phyloP scores from a whole-genome alignment of 2,888 invertebrate species.

The Tinea pellionella region DNA sequence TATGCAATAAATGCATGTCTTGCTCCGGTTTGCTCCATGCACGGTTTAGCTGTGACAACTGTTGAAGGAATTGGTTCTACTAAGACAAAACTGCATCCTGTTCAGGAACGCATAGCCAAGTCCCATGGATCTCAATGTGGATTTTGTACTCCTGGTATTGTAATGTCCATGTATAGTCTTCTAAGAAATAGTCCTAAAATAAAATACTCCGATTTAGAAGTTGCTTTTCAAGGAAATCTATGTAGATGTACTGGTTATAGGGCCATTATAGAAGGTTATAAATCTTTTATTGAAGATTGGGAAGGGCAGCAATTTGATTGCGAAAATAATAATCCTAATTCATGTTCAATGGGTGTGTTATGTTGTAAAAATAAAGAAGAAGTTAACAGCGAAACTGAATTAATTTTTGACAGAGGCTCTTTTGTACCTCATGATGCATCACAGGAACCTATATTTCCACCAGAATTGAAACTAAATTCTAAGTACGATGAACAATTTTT shows the following conservation, averaged over 20 bases:
- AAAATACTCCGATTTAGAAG: slow-evolving; percentile 80
- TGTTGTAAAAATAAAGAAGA: slow-evolving; percentile 68
- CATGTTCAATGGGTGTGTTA: slow-evolving; percentile 73
- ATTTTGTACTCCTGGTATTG: slow-evolving; percentile 95
- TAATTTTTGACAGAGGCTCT: slow-evolving; percentile 69
- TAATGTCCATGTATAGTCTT: slow-evolving; percentile 96
- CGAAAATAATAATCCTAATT: slow-evolving; percentile 17
- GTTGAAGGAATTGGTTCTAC: slow-evolving; percentile 93
- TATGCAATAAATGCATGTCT: slow-evolving; percentile 90
- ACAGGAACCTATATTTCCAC: slow-evolving; percentile 94
- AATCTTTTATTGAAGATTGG: slow-evolving; percentile 84
- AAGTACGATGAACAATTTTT: slow-evolving; percentile 76
- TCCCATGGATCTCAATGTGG: slow-evolving; percentile 96
- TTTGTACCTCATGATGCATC: slow-evolving; percentile 81
- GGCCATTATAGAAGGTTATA: slow-evolving; percentile 91
- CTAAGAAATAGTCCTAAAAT: slow-evolving; percentile 80
- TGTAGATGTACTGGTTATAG: slow-evolving; percentile 96
- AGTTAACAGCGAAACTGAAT: slow-evolving; percentile 22
- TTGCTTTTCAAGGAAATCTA: slow-evolving; percentile 84
- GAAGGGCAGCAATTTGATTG: slow-evolving; percentile 48
- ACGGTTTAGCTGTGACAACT: slow-evolving; percentile 91
- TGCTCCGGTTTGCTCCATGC: slow-evolving; percentile 86
- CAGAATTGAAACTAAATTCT: slow-evolving; percentile 77
- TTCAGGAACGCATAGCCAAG: slow-evolving; percentile 88
- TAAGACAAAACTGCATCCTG: slow-evolving; percentile 81